Conservation (phyloP, 2,113 vertebrate genomes). For the Vidua macroura region DNA sequence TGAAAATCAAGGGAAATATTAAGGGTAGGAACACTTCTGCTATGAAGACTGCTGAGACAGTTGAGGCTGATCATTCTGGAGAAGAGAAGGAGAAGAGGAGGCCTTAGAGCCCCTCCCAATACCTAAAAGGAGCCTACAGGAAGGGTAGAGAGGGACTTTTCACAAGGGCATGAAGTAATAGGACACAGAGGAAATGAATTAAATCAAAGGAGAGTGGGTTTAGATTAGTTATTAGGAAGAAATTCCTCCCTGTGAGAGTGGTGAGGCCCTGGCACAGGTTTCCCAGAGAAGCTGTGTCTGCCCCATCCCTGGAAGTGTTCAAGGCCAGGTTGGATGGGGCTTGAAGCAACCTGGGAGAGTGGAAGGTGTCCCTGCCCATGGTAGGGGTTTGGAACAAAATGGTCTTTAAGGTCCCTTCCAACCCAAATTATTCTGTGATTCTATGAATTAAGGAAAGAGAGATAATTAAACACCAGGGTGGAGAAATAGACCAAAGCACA, state of each 20-base stretch:
- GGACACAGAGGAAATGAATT: neutral
- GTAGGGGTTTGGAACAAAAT: neutral
- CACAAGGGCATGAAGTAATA: neutral
- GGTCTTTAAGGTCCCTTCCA: neutral
- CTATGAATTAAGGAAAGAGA: neutral
- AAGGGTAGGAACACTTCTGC: neutral
- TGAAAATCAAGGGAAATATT: neutral
- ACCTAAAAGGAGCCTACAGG: neutral
- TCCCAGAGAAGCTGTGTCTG: neutral
- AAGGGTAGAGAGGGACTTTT: neutral
- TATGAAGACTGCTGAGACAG: neutral
- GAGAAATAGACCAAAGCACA: neutral
- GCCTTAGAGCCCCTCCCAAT: neutral
- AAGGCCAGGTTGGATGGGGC: fast-evolving
- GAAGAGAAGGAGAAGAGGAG: neutral
- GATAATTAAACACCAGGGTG: neutral
- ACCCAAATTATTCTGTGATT: neutral
- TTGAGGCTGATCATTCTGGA: neutral
- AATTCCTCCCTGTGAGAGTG: neutral
- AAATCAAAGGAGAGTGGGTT: neutral
- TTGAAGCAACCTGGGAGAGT: neutral
- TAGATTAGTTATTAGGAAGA: neutral
- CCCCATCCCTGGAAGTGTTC: neutral
- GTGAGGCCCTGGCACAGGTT: neutral
- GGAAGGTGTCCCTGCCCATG: neutral